A percentile compares a stretch with the other conserved stretches of the same genome.
phyloP scores from a whole-genome alignment of 2,888 invertebrate genomes.

The Hypselothyrea guttata region DNA sequence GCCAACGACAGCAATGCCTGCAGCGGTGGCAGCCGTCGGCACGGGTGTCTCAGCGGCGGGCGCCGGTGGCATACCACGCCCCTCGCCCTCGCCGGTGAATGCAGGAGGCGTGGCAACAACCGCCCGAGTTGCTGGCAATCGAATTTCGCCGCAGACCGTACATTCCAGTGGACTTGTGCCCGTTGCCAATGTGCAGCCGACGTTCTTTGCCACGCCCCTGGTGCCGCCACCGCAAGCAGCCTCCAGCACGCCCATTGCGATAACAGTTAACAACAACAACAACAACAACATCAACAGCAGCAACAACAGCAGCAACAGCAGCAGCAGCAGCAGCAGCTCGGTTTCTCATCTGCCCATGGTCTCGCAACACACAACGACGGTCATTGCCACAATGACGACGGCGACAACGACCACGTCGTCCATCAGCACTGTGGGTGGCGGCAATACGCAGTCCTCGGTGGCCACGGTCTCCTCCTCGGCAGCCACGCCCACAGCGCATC shows the following conservation, averaged over 20 bases:
- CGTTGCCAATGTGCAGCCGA: constrained; percentile 84
- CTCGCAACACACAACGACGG: constrained; percentile 41
- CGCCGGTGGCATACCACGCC: constrained; percentile 82
- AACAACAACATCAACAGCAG: constrained; percentile 29
- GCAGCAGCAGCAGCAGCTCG: constrained; percentile 31
- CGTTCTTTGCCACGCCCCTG: constrained; percentile 87
- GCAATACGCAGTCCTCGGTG: constrained; percentile 34
- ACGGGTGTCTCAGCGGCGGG: constrained; percentile 81
- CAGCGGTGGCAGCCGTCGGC: constrained; percentile 82
- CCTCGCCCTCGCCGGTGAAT: constrained; percentile 83
- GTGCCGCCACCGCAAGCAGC: constrained; percentile 82
- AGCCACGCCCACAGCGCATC: constrained; percentile 88
- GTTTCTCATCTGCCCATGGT: constrained; percentile 35
- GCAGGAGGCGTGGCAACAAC: constrained; percentile 33
- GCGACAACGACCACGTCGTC: constrained; percentile 56
- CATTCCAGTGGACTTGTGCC: constrained; percentile 64
- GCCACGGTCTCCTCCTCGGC: constrained; percentile 28
- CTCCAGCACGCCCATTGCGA: constrained; percentile 32
- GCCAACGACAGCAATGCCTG: constrained; percentile 71
- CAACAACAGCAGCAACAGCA: constrained; percentile 27
- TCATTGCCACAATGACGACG: constrained; percentile 47
- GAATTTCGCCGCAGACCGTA: constrained; percentile 82
- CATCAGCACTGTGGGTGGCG: constrained; percentile 37
- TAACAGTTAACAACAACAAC: constrained; percentile 23
- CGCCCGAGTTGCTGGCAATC: constrained; percentile 81